phyloP scores from a whole-genome alignment of 2,113 vertebrate genomes.

The Lophius piscatorius region DNA sequence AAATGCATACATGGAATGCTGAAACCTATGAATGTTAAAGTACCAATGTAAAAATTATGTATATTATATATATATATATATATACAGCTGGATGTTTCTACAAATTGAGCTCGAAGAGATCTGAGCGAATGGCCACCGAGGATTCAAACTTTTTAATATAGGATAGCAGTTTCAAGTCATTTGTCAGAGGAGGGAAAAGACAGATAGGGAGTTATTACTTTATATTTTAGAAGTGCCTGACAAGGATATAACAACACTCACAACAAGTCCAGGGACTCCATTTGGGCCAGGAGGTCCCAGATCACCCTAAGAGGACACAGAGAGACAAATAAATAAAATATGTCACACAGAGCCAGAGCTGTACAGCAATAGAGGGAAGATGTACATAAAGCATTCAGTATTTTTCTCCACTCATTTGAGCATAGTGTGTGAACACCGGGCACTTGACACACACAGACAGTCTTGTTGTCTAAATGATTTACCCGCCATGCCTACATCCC shows the following conservation, averaged over 20 bases:
- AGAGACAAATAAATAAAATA: conserved; percentile 17
- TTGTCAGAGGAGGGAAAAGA: neutral
- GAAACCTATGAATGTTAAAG: no score
- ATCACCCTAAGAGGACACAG: conserved; percentile 84
- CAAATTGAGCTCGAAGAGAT: no score
- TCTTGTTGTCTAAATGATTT: conserved; percentile 65
- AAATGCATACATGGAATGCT: no score
- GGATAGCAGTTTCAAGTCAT: no score
- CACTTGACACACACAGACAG: conserved; percentile 60
- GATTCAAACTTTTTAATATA: no score
- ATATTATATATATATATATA: no score
- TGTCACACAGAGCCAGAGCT: neutral
- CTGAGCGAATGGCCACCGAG: no score
- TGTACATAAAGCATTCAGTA: neutral
- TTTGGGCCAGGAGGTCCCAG: conserved; percentile 89
- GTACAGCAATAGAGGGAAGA: neutral
- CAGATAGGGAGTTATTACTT: neutral
- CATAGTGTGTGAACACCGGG: conserved; percentile 41
- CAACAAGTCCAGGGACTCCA: conserved; percentile 92
- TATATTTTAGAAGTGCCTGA: neutral
- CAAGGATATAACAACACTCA: conserved; percentile 81
- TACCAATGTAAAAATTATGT: no score
- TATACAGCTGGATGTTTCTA: no score
- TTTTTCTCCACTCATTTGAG: conserved; percentile 17
- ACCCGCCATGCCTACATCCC: conserved; percentile 65